Percentiles rank a stretch among this genome's conserved stretches.
Conservation (phyloP, 2,797 vertebrate species). For the Crypturellus tataupa region DNA sequence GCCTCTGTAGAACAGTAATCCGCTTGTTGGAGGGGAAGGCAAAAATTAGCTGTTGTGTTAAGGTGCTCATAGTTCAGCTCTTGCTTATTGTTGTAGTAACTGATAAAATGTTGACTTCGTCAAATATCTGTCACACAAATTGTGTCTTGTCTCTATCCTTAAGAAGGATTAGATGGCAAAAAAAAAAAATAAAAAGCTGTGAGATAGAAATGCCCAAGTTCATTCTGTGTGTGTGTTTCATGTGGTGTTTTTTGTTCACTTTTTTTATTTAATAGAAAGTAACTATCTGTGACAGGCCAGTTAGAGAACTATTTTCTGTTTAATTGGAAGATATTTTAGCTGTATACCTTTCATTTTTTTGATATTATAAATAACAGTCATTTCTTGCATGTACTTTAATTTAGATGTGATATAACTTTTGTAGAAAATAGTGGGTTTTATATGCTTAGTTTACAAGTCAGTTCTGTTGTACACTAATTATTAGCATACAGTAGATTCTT, state of each 20-base stretch:
- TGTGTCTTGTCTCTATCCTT: neutral
- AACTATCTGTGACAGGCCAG: neutral
- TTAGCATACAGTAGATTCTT: neutral
- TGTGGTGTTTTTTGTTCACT: too few species aligned
- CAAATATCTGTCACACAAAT: neutral
- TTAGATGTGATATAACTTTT: neutral
- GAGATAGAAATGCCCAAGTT: neutral
- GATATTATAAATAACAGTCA: neutral
- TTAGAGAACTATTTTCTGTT: neutral
- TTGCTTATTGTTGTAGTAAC: neutral
- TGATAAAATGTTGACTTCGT: constrained; percentile 34
- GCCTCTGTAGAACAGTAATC: constrained; percentile 18
- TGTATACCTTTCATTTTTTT: neutral
- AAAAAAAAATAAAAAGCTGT: neutral
- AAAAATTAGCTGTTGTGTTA: neutral
- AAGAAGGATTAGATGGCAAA: neutral
- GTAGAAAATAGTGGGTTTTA: neutral
- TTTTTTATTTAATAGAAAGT: neutral
- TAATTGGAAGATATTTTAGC: neutral
- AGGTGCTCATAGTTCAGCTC: constrained; percentile 6
- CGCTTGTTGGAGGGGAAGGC: constrained; percentile 23
- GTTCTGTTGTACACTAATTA: neutral
- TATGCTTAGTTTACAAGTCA: neutral
- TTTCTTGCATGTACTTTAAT: neutral
- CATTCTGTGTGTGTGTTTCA: too few species aligned